Percentiles rank a stretch among this genome's conserved stretches.
phyloP scores from a whole-genome alignment of 2,888 invertebrate genomes.

The Ernsta delagoae region DNA sequence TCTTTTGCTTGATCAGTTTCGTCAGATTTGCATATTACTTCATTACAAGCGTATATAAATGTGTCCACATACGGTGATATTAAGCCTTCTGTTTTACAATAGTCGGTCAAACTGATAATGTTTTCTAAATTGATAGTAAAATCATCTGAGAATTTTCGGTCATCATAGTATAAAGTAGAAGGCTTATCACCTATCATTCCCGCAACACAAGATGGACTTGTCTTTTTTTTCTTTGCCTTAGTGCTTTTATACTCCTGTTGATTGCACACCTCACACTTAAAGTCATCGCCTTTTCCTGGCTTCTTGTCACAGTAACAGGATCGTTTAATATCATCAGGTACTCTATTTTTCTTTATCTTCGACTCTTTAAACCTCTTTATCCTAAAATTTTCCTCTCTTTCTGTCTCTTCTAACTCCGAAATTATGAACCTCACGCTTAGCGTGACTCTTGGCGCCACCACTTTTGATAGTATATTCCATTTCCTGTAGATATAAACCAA shows the following conservation, averaged over 20 bases:
- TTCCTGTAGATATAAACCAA: slow-evolving; percentile 54
- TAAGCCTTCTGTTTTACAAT: slow-evolving; percentile 40
- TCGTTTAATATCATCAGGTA: slow-evolving; percentile 15
- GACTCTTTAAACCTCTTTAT: slow-evolving; percentile 55
- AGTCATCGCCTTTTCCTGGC: slow-evolving; percentile 26
- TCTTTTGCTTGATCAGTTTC: slow-evolving; percentile 36
- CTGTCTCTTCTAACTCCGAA: slow-evolving; percentile 51
- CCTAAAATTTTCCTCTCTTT: slow-evolving; percentile 54
- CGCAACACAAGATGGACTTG: not conserved
- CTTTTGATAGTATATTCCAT: slow-evolving; percentile 52
- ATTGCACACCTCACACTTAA: slow-evolving; percentile 31
- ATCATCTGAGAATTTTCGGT: slow-evolving; percentile 20
- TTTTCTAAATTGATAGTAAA: slow-evolving; percentile 44
- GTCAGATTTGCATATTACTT: slow-evolving; percentile 46
- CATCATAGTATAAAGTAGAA: slow-evolving; percentile 8
- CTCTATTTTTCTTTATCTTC: slow-evolving; percentile 41
- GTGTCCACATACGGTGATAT: slow-evolving; percentile 41
- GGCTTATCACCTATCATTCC: slow-evolving; percentile 22
- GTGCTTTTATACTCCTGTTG: slow-evolving; percentile 17
- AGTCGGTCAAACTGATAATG: slow-evolving; percentile 42
- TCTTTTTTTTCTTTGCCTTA: not conserved
- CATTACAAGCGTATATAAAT: slow-evolving; percentile 45
- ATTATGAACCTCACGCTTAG: slow-evolving; percentile 49
- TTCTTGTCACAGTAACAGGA: slow-evolving; percentile 23
- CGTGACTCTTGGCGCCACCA: slow-evolving; percentile 50